These are phyloP conservation scores for Synanthedon myopaeformis DNA, from an alignment of 2,888 invertebrate genomes.

Conservation along the genomic window DNA sequence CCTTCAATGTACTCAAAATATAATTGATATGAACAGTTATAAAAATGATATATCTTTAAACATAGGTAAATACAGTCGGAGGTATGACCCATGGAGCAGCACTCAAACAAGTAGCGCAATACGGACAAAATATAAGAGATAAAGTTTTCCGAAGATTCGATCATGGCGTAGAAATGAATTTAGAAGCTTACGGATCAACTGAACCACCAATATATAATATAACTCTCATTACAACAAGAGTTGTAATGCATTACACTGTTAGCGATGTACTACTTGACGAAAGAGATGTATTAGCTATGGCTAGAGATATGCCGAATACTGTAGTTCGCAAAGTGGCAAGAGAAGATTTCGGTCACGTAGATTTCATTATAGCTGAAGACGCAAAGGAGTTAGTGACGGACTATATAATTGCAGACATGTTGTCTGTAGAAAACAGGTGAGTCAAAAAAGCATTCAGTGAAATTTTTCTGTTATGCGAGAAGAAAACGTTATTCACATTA, in stretches of 20 bases:
- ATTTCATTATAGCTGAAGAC: slow-evolving; percentile 28
- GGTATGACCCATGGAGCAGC: slow-evolving; percentile 22
- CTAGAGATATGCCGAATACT: slow-evolving; percentile 30
- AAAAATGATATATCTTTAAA: no score
- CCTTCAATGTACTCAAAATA: no score
- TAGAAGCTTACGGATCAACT: slow-evolving; percentile 20
- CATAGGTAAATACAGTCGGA: no score
- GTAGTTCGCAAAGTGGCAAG: slow-evolving; percentile 29
- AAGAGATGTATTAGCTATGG: slow-evolving; percentile 39
- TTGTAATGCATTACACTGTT: slow-evolving; percentile 40
- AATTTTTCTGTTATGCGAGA: no score
- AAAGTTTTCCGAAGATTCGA: slow-evolving; percentile 36
- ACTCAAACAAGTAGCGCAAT: slow-evolving; percentile 44
- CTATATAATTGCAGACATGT: slow-evolving; percentile 26
- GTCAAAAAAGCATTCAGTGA: no score
- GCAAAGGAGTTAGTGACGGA: slow-evolving; percentile 38
- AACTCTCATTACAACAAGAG: slow-evolving; percentile 23
- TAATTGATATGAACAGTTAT: no score
- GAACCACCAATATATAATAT: slow-evolving; percentile 36
- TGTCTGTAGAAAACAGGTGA: slow-evolving; percentile 3
- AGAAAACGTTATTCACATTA: no score
- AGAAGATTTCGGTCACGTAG: slow-evolving; percentile 31
- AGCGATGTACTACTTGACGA: slow-evolving; percentile 31
- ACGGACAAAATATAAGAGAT: slow-evolving; percentile 43
- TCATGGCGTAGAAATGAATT: slow-evolving; percentile 24